Evolutionary conservation across 1,140 invertebrate species (phyloP), one percentile per base, ranked within the genome.

Genomic region (Drosophila parvula): DNA sequence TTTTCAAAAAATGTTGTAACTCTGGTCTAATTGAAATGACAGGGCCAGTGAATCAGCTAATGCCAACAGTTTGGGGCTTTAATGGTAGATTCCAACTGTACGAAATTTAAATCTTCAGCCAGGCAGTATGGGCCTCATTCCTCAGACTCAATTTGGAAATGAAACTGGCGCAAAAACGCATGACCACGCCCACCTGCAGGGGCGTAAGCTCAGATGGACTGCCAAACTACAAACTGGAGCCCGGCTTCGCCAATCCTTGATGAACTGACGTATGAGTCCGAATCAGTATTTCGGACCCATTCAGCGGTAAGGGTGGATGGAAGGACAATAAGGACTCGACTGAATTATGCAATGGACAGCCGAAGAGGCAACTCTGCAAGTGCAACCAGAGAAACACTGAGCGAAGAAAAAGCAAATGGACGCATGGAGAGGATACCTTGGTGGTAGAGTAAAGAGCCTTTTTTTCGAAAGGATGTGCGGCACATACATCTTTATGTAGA

Each of bases 281-380:
- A 76, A 58, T 76, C 74, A 38, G 61, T 64, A 67, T 76, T 76
- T 76, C 47, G 64, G 16, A 28, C 53, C 43, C 32, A n/a, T 16
- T 30, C 28, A 9, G 43, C 9, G 55, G 55, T 22, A 12, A 4
- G 18, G 18, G 34, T 30, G 32, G 22, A 38, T 36, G 32, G 22
- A 38, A 28, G 62, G 55, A 59, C 48, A 55, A 77, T 48, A 58
- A 55, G 62, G 48, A 76, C 63, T 69, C 74, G 45, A 36, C 57
- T 61, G 74, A 77, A 77, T 77, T 77, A 77, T 77, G 74, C 74
- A 77, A 77, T 62, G 74, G 43, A 71, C 47, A 76, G 61, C 5
- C 32, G 32, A 57, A 70, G 41, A 18, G 55, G 51, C 28, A 18
- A 68, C 44, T 44, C 44, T 44, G 53, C 30, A 60, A 47, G 34